Evolutionary conservation across 2,797 vertebrate species (phyloP).

Genomic region (Cichlasoma orientale): DNA sequence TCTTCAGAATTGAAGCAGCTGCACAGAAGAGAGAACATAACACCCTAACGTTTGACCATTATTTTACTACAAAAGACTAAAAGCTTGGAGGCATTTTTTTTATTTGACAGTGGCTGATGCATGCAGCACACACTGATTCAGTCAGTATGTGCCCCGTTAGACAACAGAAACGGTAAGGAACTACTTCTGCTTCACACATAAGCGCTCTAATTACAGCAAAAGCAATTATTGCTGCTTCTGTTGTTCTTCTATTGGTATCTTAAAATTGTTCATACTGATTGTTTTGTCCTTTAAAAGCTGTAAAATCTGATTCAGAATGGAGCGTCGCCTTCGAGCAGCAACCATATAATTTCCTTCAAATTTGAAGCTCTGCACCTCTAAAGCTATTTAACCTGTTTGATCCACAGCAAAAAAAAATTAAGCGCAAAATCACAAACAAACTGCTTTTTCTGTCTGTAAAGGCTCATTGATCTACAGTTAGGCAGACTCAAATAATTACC

Average conservation of each 20-base stretch:
- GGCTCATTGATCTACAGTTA: background rate
- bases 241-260: background rate
- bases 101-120: background rate
- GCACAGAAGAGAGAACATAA: background rate
- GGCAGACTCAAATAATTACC: background rate
- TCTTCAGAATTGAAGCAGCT: background rate
- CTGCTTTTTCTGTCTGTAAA: background rate
- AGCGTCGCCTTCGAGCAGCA: background rate
- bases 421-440: background rate
- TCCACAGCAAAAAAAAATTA: background rate
- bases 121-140: background rate
- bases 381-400: background rate
- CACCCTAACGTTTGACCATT: no score
- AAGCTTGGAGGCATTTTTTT: background rate
- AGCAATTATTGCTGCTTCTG: background rate
- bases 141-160: background rate
- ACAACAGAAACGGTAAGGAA: background rate
- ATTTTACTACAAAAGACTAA: background rate
- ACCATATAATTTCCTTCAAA: background rate
- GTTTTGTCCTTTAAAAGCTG: background rate
- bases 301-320: background rate
- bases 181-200: background rate
- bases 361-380: background rate
- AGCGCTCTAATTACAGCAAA: background rate
- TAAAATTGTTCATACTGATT: background rate